Percentiles rank a stretch among this genome's conserved stretches.
phyloP scores from a whole-genome alignment of 2,888 invertebrate genomes.

The Steinernema hermaphroditum region DNA sequence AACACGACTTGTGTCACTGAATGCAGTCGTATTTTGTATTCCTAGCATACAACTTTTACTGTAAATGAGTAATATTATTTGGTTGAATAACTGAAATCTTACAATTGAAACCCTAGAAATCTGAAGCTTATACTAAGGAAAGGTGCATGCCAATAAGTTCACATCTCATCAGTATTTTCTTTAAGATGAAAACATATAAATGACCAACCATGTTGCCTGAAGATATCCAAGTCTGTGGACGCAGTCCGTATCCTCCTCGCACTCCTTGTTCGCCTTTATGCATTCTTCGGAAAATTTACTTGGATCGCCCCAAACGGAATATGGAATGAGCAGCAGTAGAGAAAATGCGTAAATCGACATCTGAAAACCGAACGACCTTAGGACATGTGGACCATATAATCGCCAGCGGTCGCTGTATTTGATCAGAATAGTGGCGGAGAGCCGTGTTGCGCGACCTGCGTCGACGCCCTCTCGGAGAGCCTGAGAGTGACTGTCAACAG shows the following conservation, averaged over 20 bases:
- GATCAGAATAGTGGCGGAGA: neutral
- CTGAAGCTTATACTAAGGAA: too few relatives aligned
- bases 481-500: constrained; percentile 29
- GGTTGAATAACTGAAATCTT: too few relatives aligned
- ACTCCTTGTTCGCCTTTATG: constrained; percentile 55
- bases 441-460: constrained; percentile 20
- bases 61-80: too few relatives aligned
- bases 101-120: too few relatives aligned
- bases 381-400: too few relatives aligned
- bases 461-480: constrained; percentile 23
- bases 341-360: neutral
- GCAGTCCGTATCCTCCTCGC: constrained; percentile 64
- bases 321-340: neutral
- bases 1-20: too few relatives aligned
- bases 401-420: neutral
- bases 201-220: constrained; percentile 60
- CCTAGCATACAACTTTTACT: too few relatives aligned
- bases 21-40: too few relatives aligned
- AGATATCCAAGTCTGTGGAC: constrained; percentile 64
- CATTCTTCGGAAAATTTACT: constrained; percentile 44
- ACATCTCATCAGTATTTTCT: too few relatives aligned
- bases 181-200: too few relatives aligned
- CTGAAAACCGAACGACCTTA: too few relatives aligned
- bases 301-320: neutral
- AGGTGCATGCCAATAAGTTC: too few relatives aligned